These are phyloP conservation scores for Acromyrmex echinatior DNA, from an alignment of 1,140 invertebrate genomes.

Conservation along the genomic window DNA sequence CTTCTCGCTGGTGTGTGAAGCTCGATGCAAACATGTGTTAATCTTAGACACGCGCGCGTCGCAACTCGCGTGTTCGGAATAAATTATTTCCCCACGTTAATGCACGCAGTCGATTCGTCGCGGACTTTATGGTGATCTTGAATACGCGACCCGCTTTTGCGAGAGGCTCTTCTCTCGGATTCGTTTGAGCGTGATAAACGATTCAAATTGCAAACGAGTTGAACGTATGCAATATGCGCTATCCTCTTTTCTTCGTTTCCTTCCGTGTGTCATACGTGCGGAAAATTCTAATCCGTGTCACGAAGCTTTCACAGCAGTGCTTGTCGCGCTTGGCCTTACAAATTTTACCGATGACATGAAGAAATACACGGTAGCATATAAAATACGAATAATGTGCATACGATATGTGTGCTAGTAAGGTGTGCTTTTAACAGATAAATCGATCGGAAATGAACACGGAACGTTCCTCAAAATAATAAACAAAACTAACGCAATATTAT, in stretches of 20 bases:
- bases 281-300: constrained; percentile 35
- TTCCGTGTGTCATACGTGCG: constrained; percentile 22
- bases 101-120: constrained; percentile 20
- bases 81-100: constrained; percentile 23
- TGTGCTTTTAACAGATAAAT: background rate
- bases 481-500: background rate
- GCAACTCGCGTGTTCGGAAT: constrained; percentile 47
- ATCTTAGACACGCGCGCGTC: constrained; percentile 43
- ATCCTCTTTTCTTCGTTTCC: constrained; percentile 23
- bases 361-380: background rate
- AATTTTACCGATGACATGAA: background rate
- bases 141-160: constrained; percentile 28
- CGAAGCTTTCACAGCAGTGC: background rate
- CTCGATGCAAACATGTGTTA: constrained; percentile 29
- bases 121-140: constrained; percentile 36
- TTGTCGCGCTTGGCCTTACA: background rate
- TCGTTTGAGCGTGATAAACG: constrained; percentile 51
- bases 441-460: background rate
- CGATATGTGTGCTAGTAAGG: background rate
- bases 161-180: background rate
- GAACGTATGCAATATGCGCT: constrained; percentile 37
- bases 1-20: background rate
- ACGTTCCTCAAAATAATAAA: constrained; percentile 10
- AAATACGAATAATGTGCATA: background rate
- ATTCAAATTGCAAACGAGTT: constrained; percentile 56